phyloP scores from a whole-genome alignment of 2,888 invertebrate genomes.

The Drosophila mimetica region DNA sequence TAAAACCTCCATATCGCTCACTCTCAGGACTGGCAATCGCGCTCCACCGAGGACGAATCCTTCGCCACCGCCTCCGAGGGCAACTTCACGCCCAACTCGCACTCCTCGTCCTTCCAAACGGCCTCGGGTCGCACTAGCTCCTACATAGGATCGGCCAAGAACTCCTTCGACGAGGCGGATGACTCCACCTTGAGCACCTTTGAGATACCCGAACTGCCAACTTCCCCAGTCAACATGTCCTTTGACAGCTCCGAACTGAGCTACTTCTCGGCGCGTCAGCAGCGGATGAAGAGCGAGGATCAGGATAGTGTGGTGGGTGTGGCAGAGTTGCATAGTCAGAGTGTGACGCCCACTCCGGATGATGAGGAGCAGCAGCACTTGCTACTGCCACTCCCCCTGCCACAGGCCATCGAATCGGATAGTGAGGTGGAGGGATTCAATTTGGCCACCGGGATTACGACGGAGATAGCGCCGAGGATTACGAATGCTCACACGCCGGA shows the following conservation, averaged over 20 bases:
- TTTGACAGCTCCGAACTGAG: conserved; percentile 83
- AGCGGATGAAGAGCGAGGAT: conserved; percentile 53
- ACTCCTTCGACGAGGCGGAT: conserved; percentile 83
- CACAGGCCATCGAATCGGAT: conserved; percentile 73
- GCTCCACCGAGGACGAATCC: conserved; percentile 87
- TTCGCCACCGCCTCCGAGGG: conserved; percentile 89
- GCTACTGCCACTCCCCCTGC: conserved; percentile 41
- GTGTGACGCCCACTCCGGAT: conserved; percentile 81
- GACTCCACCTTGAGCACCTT: conserved; percentile 75
- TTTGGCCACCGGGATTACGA: conserved; percentile 67
- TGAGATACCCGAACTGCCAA: conserved; percentile 79
- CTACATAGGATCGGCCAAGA: conserved; percentile 86
- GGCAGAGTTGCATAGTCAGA: conserved; percentile 80
- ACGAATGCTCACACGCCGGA: conserved; percentile 79
- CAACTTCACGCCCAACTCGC: conserved; percentile 87
- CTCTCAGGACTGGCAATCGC: conserved; percentile 85
- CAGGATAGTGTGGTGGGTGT: conserved; percentile 71
- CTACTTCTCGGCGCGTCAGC: conserved; percentile 78
- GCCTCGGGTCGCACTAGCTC: conserved; percentile 88
- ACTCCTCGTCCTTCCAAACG: conserved; percentile 89
- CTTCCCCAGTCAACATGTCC: conserved; percentile 83
- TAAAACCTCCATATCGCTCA: too few relatives aligned
- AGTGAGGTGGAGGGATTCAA: conserved; percentile 71
- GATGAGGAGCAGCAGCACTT: conserved; percentile 55
- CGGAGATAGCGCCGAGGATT: conserved; percentile 58